phyloP scores from a whole-genome alignment of 2,797 vertebrate genomes.

The Stomatorhinus walkeri region DNA sequence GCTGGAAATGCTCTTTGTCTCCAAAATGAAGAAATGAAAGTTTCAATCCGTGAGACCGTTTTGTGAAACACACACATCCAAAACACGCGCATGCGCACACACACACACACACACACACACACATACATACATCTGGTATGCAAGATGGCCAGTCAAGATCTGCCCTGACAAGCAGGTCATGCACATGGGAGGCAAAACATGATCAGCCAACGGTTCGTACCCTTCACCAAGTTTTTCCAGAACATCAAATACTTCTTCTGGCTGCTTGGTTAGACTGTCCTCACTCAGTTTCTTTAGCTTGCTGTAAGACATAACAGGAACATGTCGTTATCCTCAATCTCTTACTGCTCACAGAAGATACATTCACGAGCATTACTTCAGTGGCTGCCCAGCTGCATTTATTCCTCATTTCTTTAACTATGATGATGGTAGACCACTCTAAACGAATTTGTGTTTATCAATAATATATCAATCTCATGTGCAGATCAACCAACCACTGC shows the following conservation, averaged over 20 bases:
- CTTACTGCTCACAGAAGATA: neutral
- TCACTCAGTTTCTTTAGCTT: conserved; percentile 75
- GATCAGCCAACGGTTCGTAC: conserved; percentile 44
- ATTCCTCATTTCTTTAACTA: neutral
- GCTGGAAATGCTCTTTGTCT: neutral
- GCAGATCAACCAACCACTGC: neutral
- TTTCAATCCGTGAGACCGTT: neutral
- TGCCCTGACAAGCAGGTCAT: neutral
- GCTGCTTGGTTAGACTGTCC: conserved; percentile 75
- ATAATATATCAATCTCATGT: neutral
- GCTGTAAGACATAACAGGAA: conserved; percentile 42
- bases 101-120: conserved; percentile 18
- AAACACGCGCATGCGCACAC: neutral
- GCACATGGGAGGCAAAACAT: conserved; percentile 15
- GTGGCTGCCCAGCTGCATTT: neutral
- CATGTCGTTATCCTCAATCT: neutral
- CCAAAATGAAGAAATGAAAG: conserved; percentile 36
- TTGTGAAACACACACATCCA: neutral
- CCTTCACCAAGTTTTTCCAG: conserved; percentile 75
- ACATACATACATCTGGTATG: neutral
- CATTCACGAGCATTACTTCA: neutral
- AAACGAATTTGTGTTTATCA: neutral
- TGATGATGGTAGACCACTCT: neutral
- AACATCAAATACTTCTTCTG: conserved; percentile 75
- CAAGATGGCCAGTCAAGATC: neutral